Evolutionary conservation across 1,140 invertebrate genomes (phyloP).

Genomic region (Scaptomyza montana): DNA sequence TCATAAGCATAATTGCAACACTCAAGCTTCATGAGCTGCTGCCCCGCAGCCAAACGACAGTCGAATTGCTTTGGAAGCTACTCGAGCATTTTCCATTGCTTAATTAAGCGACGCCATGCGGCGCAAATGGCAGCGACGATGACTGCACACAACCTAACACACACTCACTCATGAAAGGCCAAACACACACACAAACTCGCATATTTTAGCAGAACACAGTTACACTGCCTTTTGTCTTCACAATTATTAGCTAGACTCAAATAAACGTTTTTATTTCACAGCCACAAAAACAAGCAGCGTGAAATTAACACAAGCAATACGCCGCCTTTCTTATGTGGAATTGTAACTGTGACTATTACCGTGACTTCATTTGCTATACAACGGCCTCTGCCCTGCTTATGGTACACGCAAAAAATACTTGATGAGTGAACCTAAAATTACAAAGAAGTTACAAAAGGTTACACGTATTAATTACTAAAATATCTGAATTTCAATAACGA

Average conservation of each 20-base stretch:
- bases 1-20: constrained; percentile 57
- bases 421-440: neutral
- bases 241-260: constrained; percentile 56
- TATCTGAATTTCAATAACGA: too few species aligned
- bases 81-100: constrained; percentile 43
- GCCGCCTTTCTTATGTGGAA: constrained; percentile 1
- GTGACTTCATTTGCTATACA: constrained; percentile 6
- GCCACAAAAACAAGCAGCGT: constrained; percentile 38
- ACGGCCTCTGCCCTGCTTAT: neutral
- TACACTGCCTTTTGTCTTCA: constrained; percentile 37
- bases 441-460: too few species aligned
- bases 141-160: constrained; percentile 28
- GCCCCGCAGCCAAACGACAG: constrained; percentile 12
- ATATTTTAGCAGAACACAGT: constrained; percentile 6
- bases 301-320: constrained; percentile 31
- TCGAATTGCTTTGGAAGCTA: constrained; percentile 22
- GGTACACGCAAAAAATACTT: neutral
- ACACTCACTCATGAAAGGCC: neutral
- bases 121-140: constrained; percentile 40
- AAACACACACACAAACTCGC: constrained; percentile 6
- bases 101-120: constrained; percentile 68
- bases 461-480: too few species aligned
- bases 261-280: constrained; percentile 59
- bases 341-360: constrained; percentile 11
- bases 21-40: constrained; percentile 21